phyloP scores from a whole-genome alignment of 2,113 vertebrate species.

The Hypocryptadius cinnamomeus region DNA sequence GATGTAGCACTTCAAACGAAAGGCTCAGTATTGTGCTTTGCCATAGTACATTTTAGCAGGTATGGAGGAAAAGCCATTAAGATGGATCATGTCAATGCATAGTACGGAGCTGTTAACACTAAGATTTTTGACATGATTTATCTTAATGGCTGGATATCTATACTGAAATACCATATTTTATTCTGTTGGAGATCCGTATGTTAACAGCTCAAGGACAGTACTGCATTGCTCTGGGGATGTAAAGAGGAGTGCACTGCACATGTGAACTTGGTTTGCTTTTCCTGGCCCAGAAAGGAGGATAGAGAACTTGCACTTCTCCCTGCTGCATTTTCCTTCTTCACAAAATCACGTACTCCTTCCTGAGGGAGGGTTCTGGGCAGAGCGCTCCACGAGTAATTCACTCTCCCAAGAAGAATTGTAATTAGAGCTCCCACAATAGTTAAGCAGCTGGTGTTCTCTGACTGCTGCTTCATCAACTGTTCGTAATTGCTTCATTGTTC shows the following conservation, averaged over 20 bases:
- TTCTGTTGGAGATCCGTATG: background rate
- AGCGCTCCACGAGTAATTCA: background rate
- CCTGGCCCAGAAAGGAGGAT: background rate
- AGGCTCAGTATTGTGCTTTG: constrained; percentile 11
- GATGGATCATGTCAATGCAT: background rate
- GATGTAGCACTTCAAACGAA: constrained; percentile 29
- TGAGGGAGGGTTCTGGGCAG: constrained; percentile 3
- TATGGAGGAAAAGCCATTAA: constrained; percentile 1
- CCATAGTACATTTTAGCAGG: background rate
- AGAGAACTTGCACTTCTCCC: background rate
- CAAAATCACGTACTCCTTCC: background rate
- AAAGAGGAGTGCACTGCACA: background rate
- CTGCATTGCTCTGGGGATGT: background rate
- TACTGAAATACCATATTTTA: background rate
- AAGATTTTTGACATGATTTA: constrained; percentile 22
- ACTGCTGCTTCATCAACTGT: constrained; percentile 55
- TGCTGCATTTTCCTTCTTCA: background rate
- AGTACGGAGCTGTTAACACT: background rate
- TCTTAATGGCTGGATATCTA: background rate
- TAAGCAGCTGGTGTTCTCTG: constrained; percentile 59
- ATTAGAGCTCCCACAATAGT: constrained; percentile 55
- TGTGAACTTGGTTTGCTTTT: background rate
- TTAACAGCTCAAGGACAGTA: background rate
- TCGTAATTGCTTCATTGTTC: constrained; percentile 48
- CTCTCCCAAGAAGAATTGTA: constrained; percentile 37